Evolutionary conservation across 2,888 invertebrate species (phyloP).

Genomic region (Perithous albicinctus): DNA sequence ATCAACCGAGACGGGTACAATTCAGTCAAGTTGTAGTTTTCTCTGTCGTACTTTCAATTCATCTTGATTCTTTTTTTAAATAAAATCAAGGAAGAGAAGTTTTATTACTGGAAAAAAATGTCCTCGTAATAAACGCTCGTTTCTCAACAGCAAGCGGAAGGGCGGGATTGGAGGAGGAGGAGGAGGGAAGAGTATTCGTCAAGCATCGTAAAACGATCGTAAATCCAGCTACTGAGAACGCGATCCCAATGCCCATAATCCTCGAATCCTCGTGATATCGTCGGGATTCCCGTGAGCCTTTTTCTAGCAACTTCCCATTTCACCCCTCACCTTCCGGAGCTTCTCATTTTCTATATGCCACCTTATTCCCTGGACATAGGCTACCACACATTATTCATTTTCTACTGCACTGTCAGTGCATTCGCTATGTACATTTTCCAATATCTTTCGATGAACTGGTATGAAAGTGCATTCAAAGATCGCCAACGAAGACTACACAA

Average conservation of each 20-base stretch:
- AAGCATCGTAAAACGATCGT: conserved; percentile 53
- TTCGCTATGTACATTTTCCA: background rate
- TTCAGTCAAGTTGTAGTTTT: background rate
- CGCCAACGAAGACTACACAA: too few species aligned
- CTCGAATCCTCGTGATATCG: conserved; percentile 47
- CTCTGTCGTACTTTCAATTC: background rate
- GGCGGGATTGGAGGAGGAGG: background rate
- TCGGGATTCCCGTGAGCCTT: conserved; percentile 4
- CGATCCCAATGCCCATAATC: conserved; percentile 57
- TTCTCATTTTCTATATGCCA: background rate
- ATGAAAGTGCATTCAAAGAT: too few species aligned
- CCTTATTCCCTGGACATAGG: conserved; percentile 2
- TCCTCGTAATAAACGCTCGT: conserved; percentile 28
- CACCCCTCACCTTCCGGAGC: background rate
- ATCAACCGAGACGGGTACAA: conserved; percentile 16
- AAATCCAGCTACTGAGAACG: conserved; percentile 39
- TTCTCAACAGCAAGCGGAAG: background rate
- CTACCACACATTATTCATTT: conserved; percentile 26
- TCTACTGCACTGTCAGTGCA: background rate
- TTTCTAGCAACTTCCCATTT: conserved; percentile 2
- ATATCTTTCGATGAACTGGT: background rate
- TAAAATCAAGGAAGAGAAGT: conserved; percentile 10
- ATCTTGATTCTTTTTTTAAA: background rate
- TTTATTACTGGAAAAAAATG: conserved; percentile 27
- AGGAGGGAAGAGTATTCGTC: conserved; percentile 8